Evolutionary conservation across 2,888 invertebrate genomes (phyloP).

Genomic region (Eilema sororculum): DNA sequence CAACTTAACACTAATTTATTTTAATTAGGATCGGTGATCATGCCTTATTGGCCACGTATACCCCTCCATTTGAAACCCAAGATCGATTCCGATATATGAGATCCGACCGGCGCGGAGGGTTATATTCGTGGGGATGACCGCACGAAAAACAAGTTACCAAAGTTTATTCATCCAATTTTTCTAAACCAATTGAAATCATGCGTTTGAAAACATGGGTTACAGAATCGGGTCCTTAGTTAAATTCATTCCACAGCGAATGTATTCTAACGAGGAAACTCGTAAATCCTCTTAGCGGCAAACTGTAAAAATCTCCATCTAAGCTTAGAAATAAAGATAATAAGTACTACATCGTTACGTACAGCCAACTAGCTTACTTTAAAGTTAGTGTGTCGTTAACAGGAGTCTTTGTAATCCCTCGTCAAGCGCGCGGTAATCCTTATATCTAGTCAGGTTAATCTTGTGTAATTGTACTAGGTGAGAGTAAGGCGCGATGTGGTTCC

Average conservation of each 20-base stretch:
- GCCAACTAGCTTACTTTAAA: slow-evolving; percentile 34
- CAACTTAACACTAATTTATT: too few relatives aligned
- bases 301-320: slow-evolving; percentile 16
- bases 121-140: too few relatives aligned
- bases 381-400: slow-evolving; percentile 30
- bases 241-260: not conserved
- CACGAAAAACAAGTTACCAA: too few relatives aligned
- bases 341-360: slow-evolving; percentile 22
- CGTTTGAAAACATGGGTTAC: too few relatives aligned
- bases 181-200: too few relatives aligned
- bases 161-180: too few relatives aligned
- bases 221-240: too few relatives aligned
- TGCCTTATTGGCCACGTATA: too few relatives aligned
- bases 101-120: too few relatives aligned
- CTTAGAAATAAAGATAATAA: slow-evolving; percentile 26
- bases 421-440: slow-evolving; percentile 43
- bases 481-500: slow-evolving; percentile 35
- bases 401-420: slow-evolving; percentile 14
- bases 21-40: too few relatives aligned
- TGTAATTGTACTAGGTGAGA: slow-evolving; percentile 49
- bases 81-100: too few relatives aligned
- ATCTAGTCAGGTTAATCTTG: slow-evolving; percentile 59
- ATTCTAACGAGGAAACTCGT: not conserved
- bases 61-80: too few relatives aligned
- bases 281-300: slow-evolving; percentile 1